A percentile compares a stretch with the other conserved stretches of the same genome.
Conservation (phyloP, 2,797 vertebrate species). For the Heliangelus exortis region DNA sequence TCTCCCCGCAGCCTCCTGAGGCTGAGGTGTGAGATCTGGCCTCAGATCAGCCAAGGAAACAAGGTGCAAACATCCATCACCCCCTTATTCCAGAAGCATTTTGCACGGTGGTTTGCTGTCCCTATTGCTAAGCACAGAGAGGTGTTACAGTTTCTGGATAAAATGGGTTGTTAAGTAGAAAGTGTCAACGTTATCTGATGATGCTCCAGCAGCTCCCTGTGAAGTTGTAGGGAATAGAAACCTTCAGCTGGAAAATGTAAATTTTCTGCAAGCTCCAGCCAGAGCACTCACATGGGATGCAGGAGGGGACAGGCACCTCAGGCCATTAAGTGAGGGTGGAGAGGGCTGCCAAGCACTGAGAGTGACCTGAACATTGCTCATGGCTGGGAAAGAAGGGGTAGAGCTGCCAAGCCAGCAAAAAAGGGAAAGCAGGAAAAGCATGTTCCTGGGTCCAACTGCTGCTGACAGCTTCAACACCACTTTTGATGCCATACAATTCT, state of each 20-base stretch:
- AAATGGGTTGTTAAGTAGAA: background rate
- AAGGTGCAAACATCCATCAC: background rate
- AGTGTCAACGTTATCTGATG: background rate
- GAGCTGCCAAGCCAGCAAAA: background rate
- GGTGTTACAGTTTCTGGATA: rapidly evolving
- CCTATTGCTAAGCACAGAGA: rapidly evolving
- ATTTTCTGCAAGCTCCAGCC: background rate
- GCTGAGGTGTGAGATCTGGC: rapidly evolving
- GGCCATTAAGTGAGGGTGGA: background rate
- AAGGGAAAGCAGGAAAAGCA: background rate
- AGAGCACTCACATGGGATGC: background rate
- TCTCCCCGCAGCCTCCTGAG: background rate
- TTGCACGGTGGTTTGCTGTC: background rate
- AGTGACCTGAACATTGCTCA: background rate
- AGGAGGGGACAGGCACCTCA: rapidly evolving
- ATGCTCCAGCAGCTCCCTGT: background rate
- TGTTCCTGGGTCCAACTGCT: background rate
- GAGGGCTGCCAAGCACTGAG: background rate
- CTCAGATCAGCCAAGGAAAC: background rate
- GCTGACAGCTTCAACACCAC: background rate
- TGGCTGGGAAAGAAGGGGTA: background rate
- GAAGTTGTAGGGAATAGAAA: background rate
- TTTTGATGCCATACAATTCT: background rate
- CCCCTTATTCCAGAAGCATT: rapidly evolving
- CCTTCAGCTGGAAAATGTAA: background rate